Percentiles rank a stretch among this genome's conserved stretches.
Evolutionary conservation across 30 jellyfish, hydroid and myxozoan species (phyloP).

Genomic region (Aurelia coerulea): DNA sequence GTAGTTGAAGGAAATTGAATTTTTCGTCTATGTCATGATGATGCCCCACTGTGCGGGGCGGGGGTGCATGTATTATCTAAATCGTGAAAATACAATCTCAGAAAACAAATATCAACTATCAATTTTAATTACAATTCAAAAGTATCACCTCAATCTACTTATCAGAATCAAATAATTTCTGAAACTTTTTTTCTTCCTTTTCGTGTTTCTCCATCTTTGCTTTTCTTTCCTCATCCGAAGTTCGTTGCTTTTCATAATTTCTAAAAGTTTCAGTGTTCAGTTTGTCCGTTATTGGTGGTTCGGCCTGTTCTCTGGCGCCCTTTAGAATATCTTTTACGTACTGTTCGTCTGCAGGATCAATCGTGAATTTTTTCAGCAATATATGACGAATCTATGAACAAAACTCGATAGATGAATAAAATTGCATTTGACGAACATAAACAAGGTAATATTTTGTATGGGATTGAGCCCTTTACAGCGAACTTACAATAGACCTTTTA

Average conservation of each 20-base stretch:
- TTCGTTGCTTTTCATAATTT: slow-evolving; percentile 51
- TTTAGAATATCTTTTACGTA: slow-evolving; percentile 27
- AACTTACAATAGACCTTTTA: background rate
- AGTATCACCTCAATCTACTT: too few relatives aligned
- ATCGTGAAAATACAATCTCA: too few relatives aligned
- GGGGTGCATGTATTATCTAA: too few relatives aligned
- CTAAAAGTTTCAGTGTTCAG: slow-evolving; percentile 56
- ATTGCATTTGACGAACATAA: too few relatives aligned
- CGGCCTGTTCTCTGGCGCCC: slow-evolving; percentile 10
- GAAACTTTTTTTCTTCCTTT: background rate
- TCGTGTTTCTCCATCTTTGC: background rate
- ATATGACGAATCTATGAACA: slow-evolving; percentile 38
- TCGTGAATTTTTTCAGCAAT: slow-evolving; percentile 49
- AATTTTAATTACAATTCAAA: too few relatives aligned
- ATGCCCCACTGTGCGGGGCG: too few relatives aligned
- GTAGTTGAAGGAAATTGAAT: too few relatives aligned
- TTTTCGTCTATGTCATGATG: too few relatives aligned
- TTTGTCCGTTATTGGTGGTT: slow-evolving; percentile 31
- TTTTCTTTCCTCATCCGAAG: background rate
- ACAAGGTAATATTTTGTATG: too few relatives aligned
- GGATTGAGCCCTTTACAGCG: background rate
- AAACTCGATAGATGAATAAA: too few relatives aligned
- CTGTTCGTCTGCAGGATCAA: slow-evolving; percentile 61
- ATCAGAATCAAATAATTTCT: background rate
- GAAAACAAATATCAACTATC: too few relatives aligned